phyloP scores from a whole-genome alignment of 2,888 invertebrate species.

The Sphaeridia pumilis region DNA sequence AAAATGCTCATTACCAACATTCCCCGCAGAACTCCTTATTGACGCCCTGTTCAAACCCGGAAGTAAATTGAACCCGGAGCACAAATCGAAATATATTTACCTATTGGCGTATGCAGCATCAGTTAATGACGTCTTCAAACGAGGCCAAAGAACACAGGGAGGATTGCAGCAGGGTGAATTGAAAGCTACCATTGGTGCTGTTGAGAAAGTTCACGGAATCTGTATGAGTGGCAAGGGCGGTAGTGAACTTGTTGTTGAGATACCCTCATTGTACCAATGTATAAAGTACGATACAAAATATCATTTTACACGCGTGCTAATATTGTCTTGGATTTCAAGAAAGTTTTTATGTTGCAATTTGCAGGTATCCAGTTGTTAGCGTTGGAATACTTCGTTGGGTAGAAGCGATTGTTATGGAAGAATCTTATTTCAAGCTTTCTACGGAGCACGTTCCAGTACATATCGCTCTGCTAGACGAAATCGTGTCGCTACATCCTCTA shows the following conservation, averaged over 20 bases:
- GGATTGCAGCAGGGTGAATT: conserved; percentile 82
- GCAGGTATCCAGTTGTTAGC: conserved; percentile 84
- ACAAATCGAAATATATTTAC: conserved; percentile 92
- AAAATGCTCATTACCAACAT: background rate
- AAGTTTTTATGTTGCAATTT: too few relatives aligned
- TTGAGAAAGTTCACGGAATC: conserved; percentile 85
- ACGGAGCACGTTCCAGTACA: conserved; percentile 95
- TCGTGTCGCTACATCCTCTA: conserved; percentile 80
- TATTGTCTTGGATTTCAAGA: too few relatives aligned
- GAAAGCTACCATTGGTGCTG: conserved; percentile 76
- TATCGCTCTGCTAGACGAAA: conserved; percentile 88
- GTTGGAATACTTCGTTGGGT: conserved; percentile 92
- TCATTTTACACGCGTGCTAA: too few relatives aligned
- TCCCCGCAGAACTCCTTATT: conserved; percentile 63
- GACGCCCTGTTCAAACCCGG: conserved; percentile 88
- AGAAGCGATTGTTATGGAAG: conserved; percentile 85
- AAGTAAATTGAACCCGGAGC: conserved; percentile 89
- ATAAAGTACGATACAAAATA: conserved; percentile 60
- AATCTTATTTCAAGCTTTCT: conserved; percentile 88
- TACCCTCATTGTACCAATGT: conserved; percentile 79
- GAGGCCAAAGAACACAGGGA: conserved; percentile 34
- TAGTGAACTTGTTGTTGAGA: conserved; percentile 82
- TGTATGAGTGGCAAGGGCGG: conserved; percentile 84
- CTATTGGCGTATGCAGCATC: conserved; percentile 88
- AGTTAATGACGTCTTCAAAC: conserved; percentile 58